Base-by-base conservation (phyloP, 2,888 invertebrate species). In the Furcula furcula region DNA sequence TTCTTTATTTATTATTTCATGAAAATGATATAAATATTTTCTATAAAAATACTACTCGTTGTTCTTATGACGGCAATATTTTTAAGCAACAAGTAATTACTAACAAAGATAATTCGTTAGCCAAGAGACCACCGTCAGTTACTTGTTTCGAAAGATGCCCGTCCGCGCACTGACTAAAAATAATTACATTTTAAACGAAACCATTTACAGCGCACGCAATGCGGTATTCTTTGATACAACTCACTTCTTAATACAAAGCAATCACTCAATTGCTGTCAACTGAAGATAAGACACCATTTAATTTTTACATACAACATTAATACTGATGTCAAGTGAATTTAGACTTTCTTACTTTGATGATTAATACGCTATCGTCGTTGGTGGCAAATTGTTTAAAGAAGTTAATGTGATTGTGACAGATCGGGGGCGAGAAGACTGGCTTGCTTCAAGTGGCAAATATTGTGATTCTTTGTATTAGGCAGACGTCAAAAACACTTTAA, bases 251-350 rank as follows among this genome's bases (percentile, higher is more conserved):
- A 58, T 50, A 48, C 52, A 46, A 49, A 61, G 55, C 49, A 48
- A 71, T 74, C 66, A 65, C 56, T 73, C 69, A 64, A 62, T 62
- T 44, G 61, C 62, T 71, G 70, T 68, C 74, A 67, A 63, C 49
- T 38, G 41, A 60, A 61, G 66, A 76, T 74, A 70, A 69, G 58
- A 48, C 59, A 57, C 64, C 65, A 69, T 68, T 66, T 63, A 65
- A 62, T 67, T 70, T 64, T 61, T 51, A 59, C 54, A 54, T 41
- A 47, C 37, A 42, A 45, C 50, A 49, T 50, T 36, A 45, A 31
- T 33, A 40, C 18, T 1, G 23, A 29, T 40, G 37, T 14, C 39
- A 19, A 23, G 16, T 33, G 29, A 56, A 40, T 44, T 31, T 49
- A 36, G 28, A 40, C 48, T 48, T 32, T 41, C 45, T 36, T 33